These are phyloP conservation scores for Prinia subflava DNA, from an alignment of 2,113 vertebrate species.

Conservation along the genomic window DNA sequence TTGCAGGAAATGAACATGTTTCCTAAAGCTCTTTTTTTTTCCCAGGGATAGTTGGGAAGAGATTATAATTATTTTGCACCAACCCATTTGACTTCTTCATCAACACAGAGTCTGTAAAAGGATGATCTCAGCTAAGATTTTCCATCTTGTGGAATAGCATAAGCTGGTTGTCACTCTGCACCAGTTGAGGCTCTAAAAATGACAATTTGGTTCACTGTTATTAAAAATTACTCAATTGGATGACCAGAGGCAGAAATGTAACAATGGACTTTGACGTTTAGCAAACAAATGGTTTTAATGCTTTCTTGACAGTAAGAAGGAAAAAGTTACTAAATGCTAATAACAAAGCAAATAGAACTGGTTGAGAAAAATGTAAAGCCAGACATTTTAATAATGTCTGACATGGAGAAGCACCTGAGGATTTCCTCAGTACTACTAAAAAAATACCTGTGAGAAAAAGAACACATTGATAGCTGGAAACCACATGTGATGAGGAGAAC, in stretches of 20 bases:
- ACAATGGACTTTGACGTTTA: not conserved
- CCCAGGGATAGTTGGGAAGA: not conserved
- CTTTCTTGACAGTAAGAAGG: not conserved
- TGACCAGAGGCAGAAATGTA: not conserved
- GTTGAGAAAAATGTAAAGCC: not conserved
- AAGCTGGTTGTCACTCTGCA: not conserved
- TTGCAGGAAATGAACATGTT: slow-evolving; percentile 69
- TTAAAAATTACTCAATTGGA: not conserved
- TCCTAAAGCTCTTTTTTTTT: slow-evolving; percentile 1
- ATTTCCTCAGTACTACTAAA: not conserved
- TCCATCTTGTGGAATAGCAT: not conserved
- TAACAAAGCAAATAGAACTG: not conserved
- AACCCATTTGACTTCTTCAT: not conserved
- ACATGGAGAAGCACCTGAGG: not conserved
- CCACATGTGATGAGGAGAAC: not conserved
- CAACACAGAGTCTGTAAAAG: not conserved
- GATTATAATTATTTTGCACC: not conserved
- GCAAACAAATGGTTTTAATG: not conserved
- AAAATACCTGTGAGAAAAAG: not conserved
- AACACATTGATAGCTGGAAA: not conserved
- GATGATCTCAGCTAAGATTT: not conserved
- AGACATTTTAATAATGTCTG: not conserved
- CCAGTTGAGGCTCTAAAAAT: not conserved
- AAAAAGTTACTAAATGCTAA: not conserved
- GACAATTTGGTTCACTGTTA: not conserved